Evolutionary conservation across 2,888 invertebrate species (phyloP), one percentile per base, ranked within the genome.

Genomic region (Anodontia alba): DNA sequence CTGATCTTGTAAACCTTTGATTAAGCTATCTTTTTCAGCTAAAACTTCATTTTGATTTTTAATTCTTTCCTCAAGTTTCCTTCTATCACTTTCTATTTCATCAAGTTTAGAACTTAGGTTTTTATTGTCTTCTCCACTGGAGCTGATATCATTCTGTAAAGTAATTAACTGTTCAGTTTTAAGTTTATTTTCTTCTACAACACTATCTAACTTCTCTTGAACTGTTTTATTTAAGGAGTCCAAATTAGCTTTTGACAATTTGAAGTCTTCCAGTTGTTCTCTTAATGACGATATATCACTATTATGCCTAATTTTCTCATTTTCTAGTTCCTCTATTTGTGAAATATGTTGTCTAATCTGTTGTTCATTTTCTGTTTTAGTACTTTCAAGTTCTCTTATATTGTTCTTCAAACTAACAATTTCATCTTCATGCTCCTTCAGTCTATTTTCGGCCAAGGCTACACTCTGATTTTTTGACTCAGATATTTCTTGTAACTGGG

Each of bases 31-130:
- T 36, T 57, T 42, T 43, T 36, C 54, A 68, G 42, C 51, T 66
- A 67, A 54, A 17, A n/a, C 38, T 42, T 70, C 46, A 10, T 69
- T 69, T 73, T 72, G 23, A 31, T 33, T 62, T 17, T 62, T 7
- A 33, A 62, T 33, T 31, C 12, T 75, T 33, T 72, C 57, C n/a
- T 69, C 66, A 36, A 77, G 36, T 33, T 33, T 73, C 23, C 73
- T 49, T 69, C 26, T 73, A 38, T 75, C 73, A 57, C 17, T 17
- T 43, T 54, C 36, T 23, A 73, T 51, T n/a, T 76, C 74, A 12
- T 29, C 38, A 3, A 77, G 26, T 2, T 73, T 17, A 36, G 49
- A 36, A 31, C 26, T 51, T 3, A 80, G 29, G 42, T 33, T 67
- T 1, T 68, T 46, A 23, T 46, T 57, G 36, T 76, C 80, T 23